phyloP scores from a whole-genome alignment of 2,113 vertebrate genomes.

The Cricetomys ansorgei region DNA sequence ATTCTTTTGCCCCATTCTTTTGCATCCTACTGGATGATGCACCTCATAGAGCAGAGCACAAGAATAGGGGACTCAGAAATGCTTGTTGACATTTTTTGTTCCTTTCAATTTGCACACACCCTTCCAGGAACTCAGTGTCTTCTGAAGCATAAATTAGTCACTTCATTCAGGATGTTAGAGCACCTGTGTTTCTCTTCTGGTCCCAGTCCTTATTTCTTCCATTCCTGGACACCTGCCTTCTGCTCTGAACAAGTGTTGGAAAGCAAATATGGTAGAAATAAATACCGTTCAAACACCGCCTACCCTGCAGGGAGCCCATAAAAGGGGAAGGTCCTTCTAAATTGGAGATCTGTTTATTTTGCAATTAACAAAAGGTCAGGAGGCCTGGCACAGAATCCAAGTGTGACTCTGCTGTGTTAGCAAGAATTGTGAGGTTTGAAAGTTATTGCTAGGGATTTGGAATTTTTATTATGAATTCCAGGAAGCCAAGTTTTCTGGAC shows the following conservation, averaged over 20 bases:
- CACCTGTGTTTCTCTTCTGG: conserved; percentile 61
- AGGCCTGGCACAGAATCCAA: conserved; percentile 72
- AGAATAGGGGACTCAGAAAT: background rate
- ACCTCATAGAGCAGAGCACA: background rate
- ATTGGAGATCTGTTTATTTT: conserved; percentile 82
- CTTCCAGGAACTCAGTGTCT: conserved; percentile 8
- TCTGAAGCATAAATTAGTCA: conserved; percentile 27
- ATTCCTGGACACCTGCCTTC: conserved; percentile 71
- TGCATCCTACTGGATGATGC: background rate
- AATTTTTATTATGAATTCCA: conserved; percentile 78
- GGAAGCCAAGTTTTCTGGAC: conserved; percentile 69
- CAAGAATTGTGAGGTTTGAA: conserved; percentile 70
- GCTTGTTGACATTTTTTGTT: background rate
- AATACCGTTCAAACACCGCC: conserved; percentile 75
- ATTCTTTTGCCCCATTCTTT: background rate
- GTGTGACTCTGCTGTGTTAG: conserved; percentile 72
- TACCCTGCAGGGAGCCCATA: conserved; percentile 80
- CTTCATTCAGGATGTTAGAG: background rate
- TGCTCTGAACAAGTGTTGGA: conserved; percentile 74
- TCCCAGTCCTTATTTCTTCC: conserved; percentile 17
- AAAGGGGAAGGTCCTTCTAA: conserved; percentile 78
- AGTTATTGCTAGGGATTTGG: conserved; percentile 71
- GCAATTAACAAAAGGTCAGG: conserved; percentile 82
- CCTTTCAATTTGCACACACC: conserved; percentile 11
- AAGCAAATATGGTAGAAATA: conserved; percentile 81